Percentiles rank a stretch among this genome's conserved stretches.
Evolutionary conservation across 2,113 vertebrate species (phyloP).

Genomic region (Verasper variegatus): DNA sequence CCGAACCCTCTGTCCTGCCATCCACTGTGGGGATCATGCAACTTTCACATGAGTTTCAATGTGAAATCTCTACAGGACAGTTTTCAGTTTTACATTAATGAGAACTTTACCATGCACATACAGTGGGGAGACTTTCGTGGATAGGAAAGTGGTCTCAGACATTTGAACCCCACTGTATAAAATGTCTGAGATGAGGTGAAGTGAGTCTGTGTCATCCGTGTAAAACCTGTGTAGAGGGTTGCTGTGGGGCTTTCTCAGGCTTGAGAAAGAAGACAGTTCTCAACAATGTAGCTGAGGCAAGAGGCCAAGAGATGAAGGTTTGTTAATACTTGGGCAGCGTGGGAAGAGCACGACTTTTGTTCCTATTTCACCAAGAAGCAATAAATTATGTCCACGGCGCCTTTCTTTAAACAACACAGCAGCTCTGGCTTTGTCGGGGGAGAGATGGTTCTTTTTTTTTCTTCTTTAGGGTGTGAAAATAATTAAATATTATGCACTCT

Average conservation of each 20-base stretch:
- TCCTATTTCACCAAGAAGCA: constrained; percentile 7
- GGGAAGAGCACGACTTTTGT: not conserved
- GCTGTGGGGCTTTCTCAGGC: not conserved
- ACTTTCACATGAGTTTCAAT: not conserved
- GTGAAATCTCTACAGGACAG: not conserved
- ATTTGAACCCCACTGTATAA: not conserved
- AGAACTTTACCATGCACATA: no score
- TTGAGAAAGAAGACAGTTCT: not conserved
- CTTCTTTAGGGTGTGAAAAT: no score
- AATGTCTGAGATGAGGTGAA: constrained; percentile 2
- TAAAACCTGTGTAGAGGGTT: not conserved
- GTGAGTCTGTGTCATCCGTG: not conserved
- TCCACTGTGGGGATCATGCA: not conserved
- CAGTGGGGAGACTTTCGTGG: not conserved
- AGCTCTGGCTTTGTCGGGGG: no score
- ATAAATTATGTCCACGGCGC: not conserved
- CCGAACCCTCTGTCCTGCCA: not conserved
- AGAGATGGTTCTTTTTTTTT: no score
- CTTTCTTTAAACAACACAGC: no score
- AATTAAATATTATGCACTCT: no score
- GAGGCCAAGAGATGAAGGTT: not conserved
- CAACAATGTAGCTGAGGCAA: not conserved
- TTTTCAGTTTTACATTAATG: no score
- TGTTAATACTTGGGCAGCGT: not conserved
- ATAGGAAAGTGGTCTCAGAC: not conserved